Evolutionary conservation across 2,113 vertebrate species (phyloP).

Genomic region (Scytalopus superciliaris): DNA sequence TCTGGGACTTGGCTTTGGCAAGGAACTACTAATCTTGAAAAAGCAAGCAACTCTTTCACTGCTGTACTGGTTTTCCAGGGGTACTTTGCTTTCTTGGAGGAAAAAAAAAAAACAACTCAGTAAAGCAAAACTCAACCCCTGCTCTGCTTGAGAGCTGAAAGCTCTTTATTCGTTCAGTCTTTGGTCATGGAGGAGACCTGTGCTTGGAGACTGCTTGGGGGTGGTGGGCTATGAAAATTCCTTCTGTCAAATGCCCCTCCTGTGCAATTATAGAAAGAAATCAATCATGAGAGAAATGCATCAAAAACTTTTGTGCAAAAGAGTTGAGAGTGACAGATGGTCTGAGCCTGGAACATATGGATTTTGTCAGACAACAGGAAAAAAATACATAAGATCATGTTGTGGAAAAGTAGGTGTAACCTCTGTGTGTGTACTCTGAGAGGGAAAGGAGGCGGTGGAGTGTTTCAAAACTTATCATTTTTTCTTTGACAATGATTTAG

Average conservation of each 20-base stretch:
- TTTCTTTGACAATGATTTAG: conserved; percentile 22
- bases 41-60: not conserved
- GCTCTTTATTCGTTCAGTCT: not conserved
- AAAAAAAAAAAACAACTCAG: not conserved
- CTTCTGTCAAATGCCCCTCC: not conserved
- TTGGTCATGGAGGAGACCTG: not conserved
- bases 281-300: conserved; percentile 22
- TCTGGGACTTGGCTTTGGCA: not conserved
- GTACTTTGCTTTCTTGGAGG: not conserved
- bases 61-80: not conserved
- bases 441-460: not conserved
- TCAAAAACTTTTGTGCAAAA: conserved; percentile 7
- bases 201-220: not conserved
- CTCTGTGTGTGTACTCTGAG: not conserved
- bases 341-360: conserved; percentile 32
- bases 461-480: conserved; percentile 20
- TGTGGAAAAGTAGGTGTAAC: conserved; percentile 28
- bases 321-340: conserved; percentile 33
- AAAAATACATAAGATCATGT: not conserved
- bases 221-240: conserved; percentile 17
- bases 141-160: not conserved
- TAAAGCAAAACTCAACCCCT: not conserved
- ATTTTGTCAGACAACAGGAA: conserved; percentile 57
- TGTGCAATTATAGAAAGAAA: not conserved
- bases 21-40: not conserved